Conservation (phyloP, 2,888 invertebrate species). For the Archips xylosteana region DNA sequence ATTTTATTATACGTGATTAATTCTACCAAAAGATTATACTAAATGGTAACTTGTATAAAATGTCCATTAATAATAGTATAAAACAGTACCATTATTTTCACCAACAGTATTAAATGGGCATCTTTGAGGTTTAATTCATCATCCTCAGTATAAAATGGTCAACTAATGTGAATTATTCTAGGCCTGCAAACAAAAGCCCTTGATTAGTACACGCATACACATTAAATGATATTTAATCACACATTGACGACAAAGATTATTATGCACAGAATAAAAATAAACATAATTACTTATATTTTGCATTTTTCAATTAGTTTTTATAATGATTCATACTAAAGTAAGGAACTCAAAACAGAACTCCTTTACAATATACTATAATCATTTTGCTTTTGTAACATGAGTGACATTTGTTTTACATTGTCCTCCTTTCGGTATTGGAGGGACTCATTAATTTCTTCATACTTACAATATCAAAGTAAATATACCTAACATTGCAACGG, state of each 20-base stretch:
- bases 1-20: slow-evolving; percentile 78
- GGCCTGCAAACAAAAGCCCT: slow-evolving; percentile 68
- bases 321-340: slow-evolving; percentile 22
- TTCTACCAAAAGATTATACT: slow-evolving; percentile 81
- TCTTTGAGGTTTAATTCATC: slow-evolving; percentile 72
- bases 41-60: slow-evolving; percentile 85
- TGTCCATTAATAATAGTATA: slow-evolving; percentile 79
- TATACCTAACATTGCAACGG: slow-evolving; percentile 35
- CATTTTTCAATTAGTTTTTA: slow-evolving; percentile 20
- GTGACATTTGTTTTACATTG: slow-evolving; percentile 21
- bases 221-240: slow-evolving; percentile 36
- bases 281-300: slow-evolving; percentile 26
- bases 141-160: slow-evolving; percentile 74
- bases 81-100: slow-evolving; percentile 76
- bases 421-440: slow-evolving; percentile 6
- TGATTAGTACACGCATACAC: slow-evolving; percentile 36
- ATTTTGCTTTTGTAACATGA: slow-evolving; percentile 7
- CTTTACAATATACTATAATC: slow-evolving; percentile 3
- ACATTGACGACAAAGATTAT: slow-evolving; percentile 35
- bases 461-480: slow-evolving; percentile 29
- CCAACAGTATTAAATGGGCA: slow-evolving; percentile 62
- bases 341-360: slow-evolving; percentile 12
- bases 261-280: slow-evolving; percentile 35
- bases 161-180: slow-evolving; percentile 73
- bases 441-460: slow-evolving; percentile 10